Percentiles rank a stretch among this genome's conserved stretches.
Conservation (phyloP, 2,888 invertebrate genomes). For the Andricus curvator region DNA sequence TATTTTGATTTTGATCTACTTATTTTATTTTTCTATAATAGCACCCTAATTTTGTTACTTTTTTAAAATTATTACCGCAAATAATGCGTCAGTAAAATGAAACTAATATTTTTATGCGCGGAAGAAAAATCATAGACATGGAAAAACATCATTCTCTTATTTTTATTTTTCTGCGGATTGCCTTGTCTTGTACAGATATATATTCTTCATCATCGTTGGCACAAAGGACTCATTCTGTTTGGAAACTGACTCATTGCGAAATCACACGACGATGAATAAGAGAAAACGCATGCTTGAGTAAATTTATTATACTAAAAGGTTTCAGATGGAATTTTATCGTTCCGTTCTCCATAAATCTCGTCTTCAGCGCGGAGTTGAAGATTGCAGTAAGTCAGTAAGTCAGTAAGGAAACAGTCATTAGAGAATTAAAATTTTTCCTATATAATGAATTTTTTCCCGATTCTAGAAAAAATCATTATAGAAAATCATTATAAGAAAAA, state of each 20-base stretch:
- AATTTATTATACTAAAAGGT: constrained; percentile 28
- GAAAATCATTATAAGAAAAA: no score
- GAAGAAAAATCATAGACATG: no score
- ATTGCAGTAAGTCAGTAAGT: not conserved
- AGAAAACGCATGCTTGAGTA: constrained; percentile 29
- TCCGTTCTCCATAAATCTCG: not conserved
- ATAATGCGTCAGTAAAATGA: no score
- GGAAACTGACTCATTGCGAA: constrained; percentile 7
- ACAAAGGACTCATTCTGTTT: constrained; percentile 6
- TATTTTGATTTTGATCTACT: no score
- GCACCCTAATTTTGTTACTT: no score
- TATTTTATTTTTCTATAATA: no score
- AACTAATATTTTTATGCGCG: no score
- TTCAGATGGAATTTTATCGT: constrained; percentile 29
- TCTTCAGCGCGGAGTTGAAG: not conserved
- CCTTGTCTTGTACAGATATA: not conserved
- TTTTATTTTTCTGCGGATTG: not conserved
- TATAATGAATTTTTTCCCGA: no score
- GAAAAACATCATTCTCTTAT: not conserved
- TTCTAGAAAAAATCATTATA: no score
- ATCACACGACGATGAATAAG: constrained; percentile 13
- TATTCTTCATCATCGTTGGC: constrained; percentile 6
- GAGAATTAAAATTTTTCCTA: no score
- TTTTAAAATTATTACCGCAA: no score
- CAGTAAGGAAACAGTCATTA: not conserved